phyloP scores from a whole-genome alignment of 2,113 vertebrate species.

The Nyctibius bracteatus region DNA sequence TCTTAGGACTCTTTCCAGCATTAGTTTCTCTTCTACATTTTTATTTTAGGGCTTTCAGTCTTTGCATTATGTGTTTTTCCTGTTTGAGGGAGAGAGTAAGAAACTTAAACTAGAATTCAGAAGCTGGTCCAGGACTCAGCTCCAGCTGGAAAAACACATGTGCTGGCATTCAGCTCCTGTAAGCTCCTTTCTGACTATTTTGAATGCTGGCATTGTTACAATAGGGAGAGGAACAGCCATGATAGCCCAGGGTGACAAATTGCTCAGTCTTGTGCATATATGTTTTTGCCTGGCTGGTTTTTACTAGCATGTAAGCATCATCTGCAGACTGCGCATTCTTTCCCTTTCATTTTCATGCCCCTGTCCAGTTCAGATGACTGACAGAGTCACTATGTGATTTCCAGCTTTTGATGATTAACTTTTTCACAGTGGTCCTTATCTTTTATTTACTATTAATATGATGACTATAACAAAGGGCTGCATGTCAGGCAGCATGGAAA shows the following conservation, averaged over 20 bases:
- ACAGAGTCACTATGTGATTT: not conserved
- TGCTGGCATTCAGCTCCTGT: constrained; percentile 67
- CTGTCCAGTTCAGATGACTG: not conserved
- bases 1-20: constrained; percentile 55
- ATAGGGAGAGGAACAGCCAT: constrained; percentile 62
- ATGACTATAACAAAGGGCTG: not conserved
- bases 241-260: constrained; percentile 68
- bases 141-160: constrained; percentile 71
- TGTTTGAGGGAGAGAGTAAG: constrained; percentile 58
- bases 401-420: constrained; percentile 1
- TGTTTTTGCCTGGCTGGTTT: constrained; percentile 67
- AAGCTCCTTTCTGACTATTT: constrained; percentile 68
- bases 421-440: not conserved
- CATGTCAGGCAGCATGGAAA: not conserved
- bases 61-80: constrained; percentile 64
- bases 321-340: not conserved
- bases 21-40: constrained; percentile 56
- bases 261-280: constrained; percentile 62
- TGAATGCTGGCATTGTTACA: constrained; percentile 68
- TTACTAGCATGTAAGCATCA: constrained; percentile 57
- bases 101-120: constrained; percentile 67
- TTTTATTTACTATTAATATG: constrained; percentile 23
- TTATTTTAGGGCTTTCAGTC: constrained; percentile 60
- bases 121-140: constrained; percentile 53
- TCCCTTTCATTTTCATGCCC: constrained; percentile 41